phyloP scores from a whole-genome alignment of 1,140 invertebrate genomes.

The Drosophila parabipectinata region DNA sequence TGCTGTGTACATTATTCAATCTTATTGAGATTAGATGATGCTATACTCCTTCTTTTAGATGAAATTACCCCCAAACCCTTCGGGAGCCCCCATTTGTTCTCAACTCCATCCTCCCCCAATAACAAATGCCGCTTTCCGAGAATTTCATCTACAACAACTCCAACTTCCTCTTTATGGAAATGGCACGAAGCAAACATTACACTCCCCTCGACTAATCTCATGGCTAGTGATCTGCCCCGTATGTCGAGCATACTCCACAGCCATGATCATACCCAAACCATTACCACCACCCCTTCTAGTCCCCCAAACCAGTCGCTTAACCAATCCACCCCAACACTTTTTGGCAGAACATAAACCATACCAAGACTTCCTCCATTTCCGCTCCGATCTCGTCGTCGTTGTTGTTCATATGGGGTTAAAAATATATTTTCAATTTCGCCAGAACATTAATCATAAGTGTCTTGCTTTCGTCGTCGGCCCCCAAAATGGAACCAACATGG shows the following conservation, averaged over 20 bases:
- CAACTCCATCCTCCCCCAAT: constrained; percentile 12
- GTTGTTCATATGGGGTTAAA: constrained; percentile 47
- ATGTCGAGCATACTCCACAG: constrained; percentile 56
- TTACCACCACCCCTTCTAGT: constrained; percentile 1
- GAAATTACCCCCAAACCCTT: background rate
- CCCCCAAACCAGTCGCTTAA: background rate
- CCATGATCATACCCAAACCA: constrained; percentile 12
- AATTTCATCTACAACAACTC: constrained; percentile 52
- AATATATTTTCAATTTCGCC: constrained; percentile 79
- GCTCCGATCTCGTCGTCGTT: constrained; percentile 29
- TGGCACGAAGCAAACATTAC: constrained; percentile 4
- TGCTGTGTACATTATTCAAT: too few species aligned
- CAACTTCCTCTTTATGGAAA: constrained; percentile 34
- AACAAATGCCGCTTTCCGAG: constrained; percentile 44
- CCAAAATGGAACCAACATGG: constrained; percentile 26
- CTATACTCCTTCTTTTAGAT: background rate
- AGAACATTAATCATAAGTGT: constrained; percentile 78
- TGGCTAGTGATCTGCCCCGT: constrained; percentile 57
- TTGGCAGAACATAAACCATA: constrained; percentile 78
- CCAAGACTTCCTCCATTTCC: constrained; percentile 73
- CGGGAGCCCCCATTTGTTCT: background rate
- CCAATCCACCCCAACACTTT: constrained; percentile 62
- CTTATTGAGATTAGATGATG: too few species aligned
- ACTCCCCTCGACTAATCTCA: constrained; percentile 53
- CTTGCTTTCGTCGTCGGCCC: constrained; percentile 36